Evolutionary conservation across 2,888 invertebrate species (phyloP), one percentile per base, ranked within the genome.

Genomic region (Aphidius colemani): DNA sequence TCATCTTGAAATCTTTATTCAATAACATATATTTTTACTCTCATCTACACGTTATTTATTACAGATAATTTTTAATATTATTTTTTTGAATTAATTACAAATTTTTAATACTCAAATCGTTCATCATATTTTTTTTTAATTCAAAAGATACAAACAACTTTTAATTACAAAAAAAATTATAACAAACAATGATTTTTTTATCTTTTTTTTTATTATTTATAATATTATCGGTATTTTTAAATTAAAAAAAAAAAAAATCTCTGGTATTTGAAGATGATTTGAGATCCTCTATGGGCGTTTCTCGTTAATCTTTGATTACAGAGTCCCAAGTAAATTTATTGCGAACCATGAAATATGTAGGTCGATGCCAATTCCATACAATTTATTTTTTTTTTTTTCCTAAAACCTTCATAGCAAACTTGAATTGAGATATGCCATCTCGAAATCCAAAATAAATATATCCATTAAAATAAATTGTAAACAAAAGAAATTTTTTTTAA

Each of bases 311-410:
- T 71, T 71, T 72, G 72, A 76, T 75, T 75, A 75, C 70, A 73
- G 75, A 70, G 69, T 73, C 75, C 71, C 55, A 30, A 30, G 69
- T 67, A 69, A 74, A 75, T 75, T 75, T 73, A 75, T 75, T 72
- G 74, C 30, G 30, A 30, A 30, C 30, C 30, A 70, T 67, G 72
- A 74, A 72, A 68, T 59, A 62, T 69, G 62, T 59, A 64, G 59
- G 67, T 53, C 63, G 63, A 46, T 59, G 43, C 45, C 63, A n/a
- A 57, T 49, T 62, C 41, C 9, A 53, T 45, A 46, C 48, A 6
- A 45, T 57, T 9, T 49, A 30, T 41, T 48, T 53, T 50, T 50
- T 9, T 11, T 18, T 9, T 50, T 50, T 13, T 11, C 7, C 30
- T 3, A 30, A 30, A 30, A 30, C 30, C 30, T 30, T 30, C 1